phyloP scores from a whole-genome alignment of 2,888 invertebrate genomes.

The Chymomyza caudatula region DNA sequence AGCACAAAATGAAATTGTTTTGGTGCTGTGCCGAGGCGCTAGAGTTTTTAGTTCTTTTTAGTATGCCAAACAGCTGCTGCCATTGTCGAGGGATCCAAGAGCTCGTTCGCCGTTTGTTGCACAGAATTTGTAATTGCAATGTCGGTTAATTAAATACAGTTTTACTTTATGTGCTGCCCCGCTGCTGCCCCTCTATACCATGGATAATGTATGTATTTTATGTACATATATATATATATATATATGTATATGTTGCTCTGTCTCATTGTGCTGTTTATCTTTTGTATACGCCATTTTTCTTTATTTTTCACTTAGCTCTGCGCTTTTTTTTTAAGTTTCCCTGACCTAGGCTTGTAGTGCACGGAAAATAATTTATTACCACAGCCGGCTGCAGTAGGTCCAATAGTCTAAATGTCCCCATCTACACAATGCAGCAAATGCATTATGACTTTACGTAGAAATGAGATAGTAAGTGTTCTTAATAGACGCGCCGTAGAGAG shows the following conservation, averaged over 20 bases:
- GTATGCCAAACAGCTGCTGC: slow-evolving; percentile 61
- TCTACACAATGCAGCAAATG: too few relatives aligned
- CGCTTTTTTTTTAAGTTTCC: not conserved
- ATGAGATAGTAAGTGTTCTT: too few relatives aligned
- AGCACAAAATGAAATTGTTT: slow-evolving; percentile 65
- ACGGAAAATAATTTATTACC: too few relatives aligned
- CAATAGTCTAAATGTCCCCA: too few relatives aligned
- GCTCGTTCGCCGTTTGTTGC: slow-evolving; percentile 50
- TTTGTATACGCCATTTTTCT: slow-evolving; percentile 46
- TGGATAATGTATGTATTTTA: not conserved
- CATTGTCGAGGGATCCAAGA: slow-evolving; percentile 13
- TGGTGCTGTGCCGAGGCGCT: slow-evolving; percentile 37
- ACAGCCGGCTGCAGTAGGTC: too few relatives aligned
- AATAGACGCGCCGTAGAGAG: too few relatives aligned
- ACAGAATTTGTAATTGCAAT: slow-evolving; percentile 76
- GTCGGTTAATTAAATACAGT: slow-evolving; percentile 76
- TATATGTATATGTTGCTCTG: not conserved
- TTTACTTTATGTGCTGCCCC: slow-evolving; percentile 60
- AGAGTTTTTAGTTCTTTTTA: slow-evolving; percentile 56
- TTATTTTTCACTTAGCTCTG: slow-evolving; percentile 52
- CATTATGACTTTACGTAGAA: too few relatives aligned
- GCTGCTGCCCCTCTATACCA: slow-evolving; percentile 1
- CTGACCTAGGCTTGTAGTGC: too few relatives aligned
- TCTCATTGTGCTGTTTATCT: slow-evolving; percentile 54
- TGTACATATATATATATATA: too few relatives aligned